Base-by-base conservation (phyloP, 2,113 vertebrate genomes). In the Pogona vitticeps region DNA sequence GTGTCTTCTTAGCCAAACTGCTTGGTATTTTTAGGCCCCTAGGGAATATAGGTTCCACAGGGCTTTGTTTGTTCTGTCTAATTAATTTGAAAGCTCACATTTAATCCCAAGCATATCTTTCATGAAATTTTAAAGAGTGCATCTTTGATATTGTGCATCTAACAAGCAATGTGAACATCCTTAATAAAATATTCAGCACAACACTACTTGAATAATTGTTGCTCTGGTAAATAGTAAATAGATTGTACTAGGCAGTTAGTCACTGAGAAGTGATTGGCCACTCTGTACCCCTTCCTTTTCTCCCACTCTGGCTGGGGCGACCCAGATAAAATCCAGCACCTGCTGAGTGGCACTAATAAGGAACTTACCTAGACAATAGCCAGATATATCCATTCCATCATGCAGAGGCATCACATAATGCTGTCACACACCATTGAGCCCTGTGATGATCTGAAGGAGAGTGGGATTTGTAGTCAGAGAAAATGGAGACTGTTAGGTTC, bases 21-120 rank as follows among this genome's bases (percentile, higher is more conserved):
- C 76, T 77, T 88, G 52, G 52, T 26, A 86, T 91, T 88, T 52
- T 61, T 38, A 72, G 33, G 17, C 5, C 33, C 86, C 80, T 46
- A 9, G 82, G 75, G 75, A 78, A 88, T 91, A 87, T 68, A 82
- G 63, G 75, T 89, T 89, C 63, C 26, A 82, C 80, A 83, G 40
- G n/a, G 67, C 52, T 76, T 89, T 91, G 93, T 71, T 88, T 86
- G 58, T 75, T 88, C 76, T 80, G 63, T 56, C 70, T 85, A 90
- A 86, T 89, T 92, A 87, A 89, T 87, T 86, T 65, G 77, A 88
- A 87, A 84, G 61, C 20, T 46, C 85, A 31, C 63, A 46, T 84
- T 90, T 92, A 89, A 90, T 91, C 40, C 7, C 0, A 85, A 81
- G 75, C 86, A 83, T 78, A 87, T 78, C 89, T 75, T 36, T 90